Evolutionary conservation across 2,797 vertebrate genomes (phyloP).

Genomic region (Sebastes goodei): DNA sequence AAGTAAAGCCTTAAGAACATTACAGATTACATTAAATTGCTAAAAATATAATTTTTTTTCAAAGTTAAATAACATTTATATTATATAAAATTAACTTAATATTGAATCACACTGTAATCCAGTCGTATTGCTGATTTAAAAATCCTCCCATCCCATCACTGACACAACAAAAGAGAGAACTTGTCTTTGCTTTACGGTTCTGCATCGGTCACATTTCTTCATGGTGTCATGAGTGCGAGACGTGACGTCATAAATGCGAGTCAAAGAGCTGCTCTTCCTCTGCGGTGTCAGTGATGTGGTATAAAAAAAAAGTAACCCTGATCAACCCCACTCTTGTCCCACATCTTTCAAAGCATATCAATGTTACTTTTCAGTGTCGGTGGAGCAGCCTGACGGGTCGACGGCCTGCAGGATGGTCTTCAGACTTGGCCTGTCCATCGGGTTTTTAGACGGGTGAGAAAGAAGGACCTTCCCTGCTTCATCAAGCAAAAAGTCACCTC

Average conservation of each 20-base stretch:
- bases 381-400: not conserved
- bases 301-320: not conserved
- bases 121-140: not conserved
- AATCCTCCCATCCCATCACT: not conserved
- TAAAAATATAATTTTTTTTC: not conserved
- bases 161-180: slow-evolving; percentile 26
- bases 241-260: slow-evolving; percentile 72
- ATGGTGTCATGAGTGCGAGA: slow-evolving; percentile 62
- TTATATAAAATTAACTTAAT: not conserved
- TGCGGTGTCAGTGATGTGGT: slow-evolving; percentile 28
- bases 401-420: slow-evolving; percentile 51
- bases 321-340: not conserved
- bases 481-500: slow-evolving; percentile 80
- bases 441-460: slow-evolving; percentile 63
- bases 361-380: not conserved
- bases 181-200: slow-evolving; percentile 16
- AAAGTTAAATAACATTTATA: not conserved
- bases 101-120: not conserved
- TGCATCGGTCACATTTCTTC: slow-evolving; percentile 71
- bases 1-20: not conserved
- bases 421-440: slow-evolving; percentile 70
- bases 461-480: slow-evolving; percentile 71
- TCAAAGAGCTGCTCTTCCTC: slow-evolving; percentile 38
- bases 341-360: not conserved
- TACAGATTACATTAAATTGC: not conserved